phyloP scores from a whole-genome alignment of 2,797 vertebrate genomes.

The Lithobates sylvaticus region DNA sequence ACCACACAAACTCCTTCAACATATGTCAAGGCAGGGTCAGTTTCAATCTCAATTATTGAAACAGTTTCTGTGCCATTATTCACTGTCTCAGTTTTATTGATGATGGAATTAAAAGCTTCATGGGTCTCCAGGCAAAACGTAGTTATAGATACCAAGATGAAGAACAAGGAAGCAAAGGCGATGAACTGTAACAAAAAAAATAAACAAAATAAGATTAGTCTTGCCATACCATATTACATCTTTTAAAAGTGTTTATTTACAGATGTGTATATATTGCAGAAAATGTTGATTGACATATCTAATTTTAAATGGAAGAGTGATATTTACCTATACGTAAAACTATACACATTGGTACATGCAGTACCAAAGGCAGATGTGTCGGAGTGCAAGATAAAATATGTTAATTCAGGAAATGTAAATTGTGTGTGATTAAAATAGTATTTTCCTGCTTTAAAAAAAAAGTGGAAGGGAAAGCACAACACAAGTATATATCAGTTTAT shows the following conservation, averaged over 20 bases:
- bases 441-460: no score
- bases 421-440: no score
- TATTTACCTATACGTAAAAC: no score
- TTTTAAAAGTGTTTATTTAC: background rate
- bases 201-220: slow-evolving; percentile 52
- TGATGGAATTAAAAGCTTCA: slow-evolving; percentile 96
- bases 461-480: no score
- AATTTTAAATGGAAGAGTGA: no score
- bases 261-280: background rate
- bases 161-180: slow-evolving; percentile 96
- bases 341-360: no score
- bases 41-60: slow-evolving; percentile 92
- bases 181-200: slow-evolving; percentile 86
- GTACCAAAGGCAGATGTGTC: no score
- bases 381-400: no score
- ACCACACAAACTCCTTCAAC: slow-evolving; percentile 97
- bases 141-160: slow-evolving; percentile 98
- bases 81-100: slow-evolving; percentile 91
- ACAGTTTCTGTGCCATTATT: slow-evolving; percentile 82
- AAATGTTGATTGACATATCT: no score
- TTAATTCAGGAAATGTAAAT: no score
- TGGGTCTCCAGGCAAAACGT: slow-evolving; percentile 99
- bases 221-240: background rate
- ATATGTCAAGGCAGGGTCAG: slow-evolving; percentile 93
- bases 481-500: no score